A percentile compares a stretch with the other conserved stretches of the same genome.
Evolutionary conservation across 2,797 vertebrate genomes (phyloP).

Genomic region (Myotis daubentonii): DNA sequence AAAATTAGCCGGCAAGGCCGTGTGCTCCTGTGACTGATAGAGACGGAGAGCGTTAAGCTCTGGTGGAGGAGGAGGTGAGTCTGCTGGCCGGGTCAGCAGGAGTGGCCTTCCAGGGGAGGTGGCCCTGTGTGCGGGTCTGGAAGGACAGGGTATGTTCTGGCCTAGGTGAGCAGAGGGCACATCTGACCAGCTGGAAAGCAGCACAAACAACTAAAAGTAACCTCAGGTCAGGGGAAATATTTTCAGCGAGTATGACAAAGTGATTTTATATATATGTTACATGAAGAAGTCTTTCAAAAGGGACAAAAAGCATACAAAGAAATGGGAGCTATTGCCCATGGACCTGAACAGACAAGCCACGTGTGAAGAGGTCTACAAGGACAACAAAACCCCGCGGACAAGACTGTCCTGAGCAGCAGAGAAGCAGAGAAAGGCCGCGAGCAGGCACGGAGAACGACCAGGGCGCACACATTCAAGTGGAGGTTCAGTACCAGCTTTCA

Average conservation of each 20-base stretch:
- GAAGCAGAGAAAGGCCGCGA: fast-evolving
- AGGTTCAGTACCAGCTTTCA: too few species aligned
- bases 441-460: neutral
- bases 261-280: fast-evolving
- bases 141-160: neutral
- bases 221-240: neutral
- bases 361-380: neutral
- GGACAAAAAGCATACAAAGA: neutral
- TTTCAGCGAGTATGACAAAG: neutral
- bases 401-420: neutral
- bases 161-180: neutral
- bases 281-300: neutral
- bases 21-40: neutral
- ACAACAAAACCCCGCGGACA: neutral
- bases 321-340: fast-evolving
- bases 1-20: too few species aligned
- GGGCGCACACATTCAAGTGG: fast-evolving
- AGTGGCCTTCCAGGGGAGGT: fast-evolving
- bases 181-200: neutral
- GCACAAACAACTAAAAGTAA: neutral
- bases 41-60: neutral
- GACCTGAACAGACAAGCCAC: neutral
- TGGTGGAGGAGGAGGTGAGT: neutral
- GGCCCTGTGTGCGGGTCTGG: fast-evolving
- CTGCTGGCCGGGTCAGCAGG: fast-evolving